Conservation (phyloP, 1,140 invertebrate genomes). For the Neomicropteryx cornuta region DNA sequence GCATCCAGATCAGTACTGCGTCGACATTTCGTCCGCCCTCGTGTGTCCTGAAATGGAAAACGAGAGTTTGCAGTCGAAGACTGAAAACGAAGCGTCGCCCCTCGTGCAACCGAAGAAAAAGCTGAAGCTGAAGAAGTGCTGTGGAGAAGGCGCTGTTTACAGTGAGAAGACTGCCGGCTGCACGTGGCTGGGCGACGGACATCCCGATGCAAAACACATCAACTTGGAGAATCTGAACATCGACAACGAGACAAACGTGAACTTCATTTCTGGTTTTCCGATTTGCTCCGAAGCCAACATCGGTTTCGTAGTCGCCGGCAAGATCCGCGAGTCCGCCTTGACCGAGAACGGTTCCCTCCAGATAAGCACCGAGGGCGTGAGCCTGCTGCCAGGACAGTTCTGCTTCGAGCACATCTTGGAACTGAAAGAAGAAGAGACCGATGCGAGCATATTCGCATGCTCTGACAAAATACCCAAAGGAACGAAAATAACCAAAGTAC, state of each 20-base stretch:
- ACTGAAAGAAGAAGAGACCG: conserved; percentile 28
- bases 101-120: conserved; percentile 16
- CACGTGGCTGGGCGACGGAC: conserved; percentile 27
- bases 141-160: conserved; percentile 43
- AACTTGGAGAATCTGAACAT: conserved; percentile 21
- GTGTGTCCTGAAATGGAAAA: conserved; percentile 38
- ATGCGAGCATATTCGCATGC: conserved; percentile 51
- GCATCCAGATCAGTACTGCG: conserved; percentile 42
- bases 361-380: conserved; percentile 21
- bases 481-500: conserved; percentile 23
- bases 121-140: conserved; percentile 42
- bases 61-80: conserved; percentile 25
- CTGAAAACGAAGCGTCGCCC: conserved; percentile 23
- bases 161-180: conserved; percentile 30
- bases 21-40: conserved; percentile 43
- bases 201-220: conserved; percentile 27
- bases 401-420: conserved; percentile 49
- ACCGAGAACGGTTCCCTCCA: conserved; percentile 34
- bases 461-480: conserved; percentile 35
- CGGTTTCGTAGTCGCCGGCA: conserved; percentile 20
- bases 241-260: conserved; percentile 10
- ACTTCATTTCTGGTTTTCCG: conserved; percentile 9
- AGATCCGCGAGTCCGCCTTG: conserved; percentile 33
- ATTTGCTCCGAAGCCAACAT: conserved; percentile 6
- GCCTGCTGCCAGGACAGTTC: conserved; percentile 39